phyloP scores from a whole-genome alignment of 2,888 invertebrate genomes.

The Brenthis daphne region DNA sequence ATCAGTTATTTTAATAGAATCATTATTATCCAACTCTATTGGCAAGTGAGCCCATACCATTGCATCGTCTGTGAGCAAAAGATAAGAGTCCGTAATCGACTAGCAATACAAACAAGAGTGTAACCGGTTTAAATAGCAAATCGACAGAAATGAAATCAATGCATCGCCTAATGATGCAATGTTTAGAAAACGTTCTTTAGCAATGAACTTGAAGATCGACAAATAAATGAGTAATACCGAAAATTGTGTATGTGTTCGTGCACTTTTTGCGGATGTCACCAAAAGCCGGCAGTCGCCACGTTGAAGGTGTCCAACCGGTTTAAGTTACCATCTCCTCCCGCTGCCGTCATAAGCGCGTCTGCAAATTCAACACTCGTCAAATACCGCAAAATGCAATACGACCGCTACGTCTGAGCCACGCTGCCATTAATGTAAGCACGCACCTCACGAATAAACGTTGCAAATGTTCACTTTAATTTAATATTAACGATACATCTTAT shows the following conservation, averaged over 20 bases:
- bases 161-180: conserved; percentile 62
- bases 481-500: neutral
- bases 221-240: conserved; percentile 61
- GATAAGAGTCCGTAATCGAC: conserved; percentile 48
- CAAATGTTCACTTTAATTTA: conserved; percentile 22
- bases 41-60: conserved; percentile 17
- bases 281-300: conserved; percentile 70
- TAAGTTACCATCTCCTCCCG: conserved; percentile 67
- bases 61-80: conserved; percentile 48
- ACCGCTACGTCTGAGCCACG: conserved; percentile 49
- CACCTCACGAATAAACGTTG: conserved; percentile 34
- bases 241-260: conserved; percentile 64
- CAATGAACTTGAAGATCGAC: conserved; percentile 35
- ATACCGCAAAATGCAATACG: conserved; percentile 67
- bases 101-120: conserved; percentile 55
- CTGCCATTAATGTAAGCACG: conserved; percentile 50
- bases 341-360: conserved; percentile 74
- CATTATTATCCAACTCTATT: conserved; percentile 44
- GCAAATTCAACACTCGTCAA: conserved; percentile 78
- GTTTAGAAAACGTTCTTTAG: conserved; percentile 53
- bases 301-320: conserved; percentile 79
- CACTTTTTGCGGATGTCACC: conserved; percentile 80
- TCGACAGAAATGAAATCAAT: conserved; percentile 58
- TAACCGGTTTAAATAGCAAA: conserved; percentile 67
- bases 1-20: conserved; percentile 45